Evolutionary conservation across 37 sponge, comb jelly and placozoan species (phyloP), one percentile per base, ranked within the genome.

Genomic region (Eunapius fragilis): DNA sequence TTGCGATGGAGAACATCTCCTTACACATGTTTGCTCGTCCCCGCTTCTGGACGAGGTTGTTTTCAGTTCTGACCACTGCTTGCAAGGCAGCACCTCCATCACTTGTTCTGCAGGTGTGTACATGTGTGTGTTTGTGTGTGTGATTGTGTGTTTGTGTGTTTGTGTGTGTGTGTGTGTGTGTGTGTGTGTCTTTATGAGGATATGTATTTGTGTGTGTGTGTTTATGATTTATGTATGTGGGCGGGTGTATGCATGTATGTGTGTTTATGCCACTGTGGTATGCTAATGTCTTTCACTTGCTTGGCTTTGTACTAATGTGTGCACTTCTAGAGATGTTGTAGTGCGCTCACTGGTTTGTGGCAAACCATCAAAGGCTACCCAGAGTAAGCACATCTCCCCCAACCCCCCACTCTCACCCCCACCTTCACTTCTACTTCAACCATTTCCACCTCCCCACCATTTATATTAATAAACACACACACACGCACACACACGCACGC

Each of bases 21-120:
- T 35, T 17, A 9, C 49, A 86, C 35, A 86, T 93, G 93, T 6
- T 11, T 7, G 24, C 27, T 12, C 31, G 77, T 70, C 93, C 90
- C 19, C 83, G 90, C 22, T 93, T 70, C 90, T 93, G 93, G 93
- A 11, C 58, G 67, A 86, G 76, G 30, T 23, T 89, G 45, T 47
- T 86, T 24, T 31, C 37, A 2, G 90, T 93, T 0, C 80, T 93
- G 7, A 23, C 11, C 2, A 24, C 17, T 5, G 83, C 84, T 2
- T 75, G 83, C 24, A n/a, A 83, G 31, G 76, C 72, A 37, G 82
- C 79, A 19, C 76, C 70, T 11, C 84, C 93, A 31, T 17, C 83
- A 24, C 10, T 50, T 23, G 58, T 91, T 34, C 27, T 87, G 17
- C 91, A 91, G 87, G 91, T 87, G 37, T 0, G 71, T 28, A 26